Conservation (phyloP, 2,797 vertebrate genomes). For the Chelonia mydas region DNA sequence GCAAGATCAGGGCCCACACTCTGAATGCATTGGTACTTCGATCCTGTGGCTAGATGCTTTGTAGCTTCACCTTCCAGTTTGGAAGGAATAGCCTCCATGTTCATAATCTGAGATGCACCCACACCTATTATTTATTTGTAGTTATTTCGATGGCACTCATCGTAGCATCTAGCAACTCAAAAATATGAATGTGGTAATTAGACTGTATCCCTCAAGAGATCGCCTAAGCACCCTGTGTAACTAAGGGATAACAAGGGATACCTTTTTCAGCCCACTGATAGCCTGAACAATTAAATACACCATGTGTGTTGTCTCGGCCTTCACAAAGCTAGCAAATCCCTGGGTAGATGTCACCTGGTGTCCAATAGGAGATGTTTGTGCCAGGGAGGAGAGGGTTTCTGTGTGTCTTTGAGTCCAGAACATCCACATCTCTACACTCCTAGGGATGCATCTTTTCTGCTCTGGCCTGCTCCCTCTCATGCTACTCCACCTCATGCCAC, state of each 20-base stretch:
- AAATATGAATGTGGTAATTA: background rate
- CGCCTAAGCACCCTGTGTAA: background rate
- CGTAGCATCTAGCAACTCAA: background rate
- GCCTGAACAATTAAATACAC: background rate
- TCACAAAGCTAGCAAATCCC: background rate
- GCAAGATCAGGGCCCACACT: background rate
- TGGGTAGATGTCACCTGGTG: too few relatives aligned
- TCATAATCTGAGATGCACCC: background rate
- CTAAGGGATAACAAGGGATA: background rate
- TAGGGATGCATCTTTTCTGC: background rate
- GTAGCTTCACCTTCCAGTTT: background rate
- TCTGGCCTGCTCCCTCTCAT: too few relatives aligned
- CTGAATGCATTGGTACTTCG: background rate
- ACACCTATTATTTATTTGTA: background rate
- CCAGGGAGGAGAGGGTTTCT: background rate
- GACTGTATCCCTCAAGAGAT: background rate
- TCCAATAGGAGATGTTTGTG: background rate
- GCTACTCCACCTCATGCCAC: background rate
- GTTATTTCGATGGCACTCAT: background rate
- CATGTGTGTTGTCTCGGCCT: too few relatives aligned
- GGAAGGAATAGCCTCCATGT: background rate
- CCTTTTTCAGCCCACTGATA: background rate
- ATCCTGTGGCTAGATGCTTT: background rate
- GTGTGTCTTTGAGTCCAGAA: background rate
- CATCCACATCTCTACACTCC: background rate